These are phyloP conservation scores for Pelobates cultripes DNA, from an alignment of 2,797 vertebrate genomes.

Conservation along the genomic window DNA sequence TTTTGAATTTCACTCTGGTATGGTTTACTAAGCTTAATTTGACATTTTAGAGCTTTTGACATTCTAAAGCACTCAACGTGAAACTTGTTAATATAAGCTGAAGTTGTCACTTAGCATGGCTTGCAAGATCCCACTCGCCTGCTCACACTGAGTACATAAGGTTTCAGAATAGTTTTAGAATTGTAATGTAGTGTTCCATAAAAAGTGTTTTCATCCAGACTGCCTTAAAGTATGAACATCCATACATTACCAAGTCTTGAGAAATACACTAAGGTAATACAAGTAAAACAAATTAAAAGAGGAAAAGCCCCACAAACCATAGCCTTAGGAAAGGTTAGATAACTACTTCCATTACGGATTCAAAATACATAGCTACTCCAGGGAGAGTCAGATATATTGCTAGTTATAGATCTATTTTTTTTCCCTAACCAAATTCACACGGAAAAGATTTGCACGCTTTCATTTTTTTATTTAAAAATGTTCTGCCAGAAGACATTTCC, in stretches of 20 bases:
- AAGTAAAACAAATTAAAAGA: slow-evolving; percentile 38
- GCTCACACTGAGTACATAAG: not conserved
- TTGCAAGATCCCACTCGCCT: not conserved
- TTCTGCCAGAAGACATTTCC: slow-evolving; percentile 62
- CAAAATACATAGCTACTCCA: slow-evolving; percentile 17
- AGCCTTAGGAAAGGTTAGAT: slow-evolving; percentile 26
- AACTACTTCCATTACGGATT: slow-evolving; percentile 27
- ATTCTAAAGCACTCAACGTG: not conserved
- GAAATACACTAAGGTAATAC: slow-evolving; percentile 34
- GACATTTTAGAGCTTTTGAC: not conserved
- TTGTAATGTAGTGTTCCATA: not conserved
- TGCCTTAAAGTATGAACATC: not conserved
- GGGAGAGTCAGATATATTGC: slow-evolving; percentile 27
- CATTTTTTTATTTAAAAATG: slow-evolving; percentile 49
- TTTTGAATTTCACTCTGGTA: not conserved
- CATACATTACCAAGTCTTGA: not conserved
- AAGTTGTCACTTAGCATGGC: not conserved
- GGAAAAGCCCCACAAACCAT: slow-evolving; percentile 19
- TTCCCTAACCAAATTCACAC: slow-evolving; percentile 63
- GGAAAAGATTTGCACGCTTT: slow-evolving; percentile 57
- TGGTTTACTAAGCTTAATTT: not conserved
- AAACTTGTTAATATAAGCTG: not conserved
- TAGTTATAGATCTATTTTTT: slow-evolving; percentile 39
- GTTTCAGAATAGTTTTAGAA: not conserved
- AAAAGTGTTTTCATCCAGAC: not conserved